A percentile compares a stretch with the other conserved stretches of the same genome.
Conservation (phyloP, 2,113 vertebrate genomes). For the Chamaetylas fuelleborni region DNA sequence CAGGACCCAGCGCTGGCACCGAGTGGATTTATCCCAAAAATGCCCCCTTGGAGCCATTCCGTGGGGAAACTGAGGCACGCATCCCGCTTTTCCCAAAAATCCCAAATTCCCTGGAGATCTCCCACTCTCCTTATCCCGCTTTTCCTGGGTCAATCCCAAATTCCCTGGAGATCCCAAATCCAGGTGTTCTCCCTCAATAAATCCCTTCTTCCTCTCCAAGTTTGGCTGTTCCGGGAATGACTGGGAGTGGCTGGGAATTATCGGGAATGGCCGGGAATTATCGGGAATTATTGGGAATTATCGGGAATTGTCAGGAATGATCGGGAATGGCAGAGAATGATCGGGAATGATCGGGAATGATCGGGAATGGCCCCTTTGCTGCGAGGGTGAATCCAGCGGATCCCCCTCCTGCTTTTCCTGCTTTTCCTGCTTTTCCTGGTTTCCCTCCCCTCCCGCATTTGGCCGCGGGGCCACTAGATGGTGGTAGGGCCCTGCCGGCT, state of each 20-base stretch:
- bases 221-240: background rate
- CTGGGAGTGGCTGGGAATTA: too few species aligned
- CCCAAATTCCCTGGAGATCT: background rate
- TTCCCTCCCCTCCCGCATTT: background rate
- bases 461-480: background rate
- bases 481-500: background rate
- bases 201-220: background rate
- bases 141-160: background rate
- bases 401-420: background rate
- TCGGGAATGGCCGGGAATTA: too few species aligned
- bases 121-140: rapidly evolving
- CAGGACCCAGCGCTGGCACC: background rate
- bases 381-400: background rate
- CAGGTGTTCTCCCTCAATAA: background rate
- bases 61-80: background rate
- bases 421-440: background rate
- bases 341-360: too few species aligned
- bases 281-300: too few species aligned
- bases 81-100: background rate
- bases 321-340: too few species aligned
- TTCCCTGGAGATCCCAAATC: background rate
- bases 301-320: too few species aligned
- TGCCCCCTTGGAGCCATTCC: background rate
- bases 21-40: background rate
- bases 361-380: background rate